Evolutionary conservation across 2,113 vertebrate species (phyloP).

Genomic region (Hirundichthys speculiger): DNA sequence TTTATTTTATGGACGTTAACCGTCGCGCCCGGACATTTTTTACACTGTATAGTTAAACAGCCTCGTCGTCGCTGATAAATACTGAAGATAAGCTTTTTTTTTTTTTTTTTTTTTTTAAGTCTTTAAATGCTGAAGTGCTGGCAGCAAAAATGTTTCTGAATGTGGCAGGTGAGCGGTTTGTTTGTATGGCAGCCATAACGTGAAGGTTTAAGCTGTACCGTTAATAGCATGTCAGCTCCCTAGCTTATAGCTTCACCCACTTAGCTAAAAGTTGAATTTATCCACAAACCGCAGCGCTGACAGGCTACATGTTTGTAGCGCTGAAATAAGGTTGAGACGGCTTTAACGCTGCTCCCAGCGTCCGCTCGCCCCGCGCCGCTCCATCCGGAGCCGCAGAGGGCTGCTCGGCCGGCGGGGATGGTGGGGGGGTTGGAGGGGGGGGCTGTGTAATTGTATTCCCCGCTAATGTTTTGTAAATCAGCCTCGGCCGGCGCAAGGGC

Average conservation of each 20-base stretch:
- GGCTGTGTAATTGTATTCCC: conserved; percentile 89
- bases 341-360: conserved; percentile 44
- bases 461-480: conserved; percentile 93
- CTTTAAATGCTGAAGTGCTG: conserved; percentile 2
- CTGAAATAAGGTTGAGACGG: conserved; percentile 29
- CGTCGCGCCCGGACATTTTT: too few relatives aligned
- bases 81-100: not conserved
- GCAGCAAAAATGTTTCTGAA: conserved; percentile 23
- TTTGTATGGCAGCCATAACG: conserved; percentile 36
- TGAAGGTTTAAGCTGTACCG: conserved; percentile 1
- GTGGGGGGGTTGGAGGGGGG: conserved; percentile 6
- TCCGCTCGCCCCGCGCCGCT: conserved; percentile 30
- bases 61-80: not conserved
- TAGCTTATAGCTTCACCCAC: conserved; percentile 15
- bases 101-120: too few relatives aligned
- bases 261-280: conserved; percentile 56
- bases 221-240: conserved; percentile 33
- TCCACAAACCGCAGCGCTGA: conserved; percentile 11
- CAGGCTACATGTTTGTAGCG: conserved; percentile 4
- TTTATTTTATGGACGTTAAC: conserved; percentile 34
- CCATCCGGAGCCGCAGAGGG: conserved; percentile 69
- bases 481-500: conserved; percentile 85
- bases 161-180: conserved; percentile 66
- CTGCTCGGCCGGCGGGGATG: conserved; percentile 66
- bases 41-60: not conserved